Conservation (phyloP, 2,888 invertebrate species). For the Nephrocerus scutellatus region DNA sequence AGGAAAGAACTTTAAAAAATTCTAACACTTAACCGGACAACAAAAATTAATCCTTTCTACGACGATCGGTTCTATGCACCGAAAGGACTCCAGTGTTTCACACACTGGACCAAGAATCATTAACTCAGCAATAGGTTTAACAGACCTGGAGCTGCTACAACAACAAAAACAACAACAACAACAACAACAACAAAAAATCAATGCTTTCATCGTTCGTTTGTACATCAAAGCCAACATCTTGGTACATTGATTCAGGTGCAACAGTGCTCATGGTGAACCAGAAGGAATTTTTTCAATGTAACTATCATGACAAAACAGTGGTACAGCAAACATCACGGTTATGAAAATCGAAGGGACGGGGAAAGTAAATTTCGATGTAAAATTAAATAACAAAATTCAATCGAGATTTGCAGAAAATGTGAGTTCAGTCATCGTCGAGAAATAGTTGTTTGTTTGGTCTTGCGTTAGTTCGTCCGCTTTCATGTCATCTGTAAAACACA, state of each 20-base stretch:
- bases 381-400: not conserved
- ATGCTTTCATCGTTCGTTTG: constrained; percentile 9
- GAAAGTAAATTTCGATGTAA: not conserved
- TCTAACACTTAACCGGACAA: constrained; percentile 1
- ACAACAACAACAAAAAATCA: no score
- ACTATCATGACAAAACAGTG: constrained; percentile 4
- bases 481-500: no score
- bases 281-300: constrained; percentile 7
- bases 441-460: constrained; percentile 12
- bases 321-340: constrained; percentile 5
- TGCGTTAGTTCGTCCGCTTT: constrained; percentile 9
- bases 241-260: constrained; percentile 14
- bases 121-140: no score
- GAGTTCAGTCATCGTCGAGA: no score
- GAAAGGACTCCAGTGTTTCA: no score
- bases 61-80: no score
- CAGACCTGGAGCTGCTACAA: no score
- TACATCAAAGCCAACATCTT: constrained; percentile 3
- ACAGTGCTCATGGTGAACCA: constrained; percentile 12
- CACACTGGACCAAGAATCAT: no score
- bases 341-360: not conserved
- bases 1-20: no score
- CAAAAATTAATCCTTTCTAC: no score
- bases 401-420: constrained; percentile 5
- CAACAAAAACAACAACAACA: no score